A percentile compares a stretch with the other conserved stretches of the same genome.
Conservation (phyloP, 1,140 invertebrate genomes). For the Brachionus plicatilis region DNA sequence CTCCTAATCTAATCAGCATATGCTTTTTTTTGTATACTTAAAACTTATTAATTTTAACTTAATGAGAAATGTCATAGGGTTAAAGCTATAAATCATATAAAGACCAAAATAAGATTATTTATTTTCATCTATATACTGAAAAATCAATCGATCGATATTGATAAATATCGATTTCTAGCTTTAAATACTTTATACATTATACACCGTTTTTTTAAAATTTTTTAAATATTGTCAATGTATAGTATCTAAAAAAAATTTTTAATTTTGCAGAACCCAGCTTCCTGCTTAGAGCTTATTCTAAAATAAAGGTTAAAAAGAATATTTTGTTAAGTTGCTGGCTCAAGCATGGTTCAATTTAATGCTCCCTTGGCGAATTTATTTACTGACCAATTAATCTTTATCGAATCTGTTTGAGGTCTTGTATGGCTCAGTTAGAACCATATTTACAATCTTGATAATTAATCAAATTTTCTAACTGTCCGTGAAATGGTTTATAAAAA, state of each 20-base stretch:
- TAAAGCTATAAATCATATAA: not conserved
- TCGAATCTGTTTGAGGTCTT: not conserved
- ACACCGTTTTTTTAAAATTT: not conserved
- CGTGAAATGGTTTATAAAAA: not conserved
- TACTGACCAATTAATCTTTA: not conserved
- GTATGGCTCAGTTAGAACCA: not conserved
- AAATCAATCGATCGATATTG: slow-evolving; percentile 28
- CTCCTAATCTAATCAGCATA: slow-evolving; percentile 32
- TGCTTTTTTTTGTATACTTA: not conserved
- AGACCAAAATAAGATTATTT: slow-evolving; percentile 1
- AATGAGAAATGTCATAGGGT: slow-evolving; percentile 25
- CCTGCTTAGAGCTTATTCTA: not conserved
- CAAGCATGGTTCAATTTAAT: not conserved
- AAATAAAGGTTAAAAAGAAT: not conserved
- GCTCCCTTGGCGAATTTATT: not conserved
- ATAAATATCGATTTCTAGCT: not conserved
- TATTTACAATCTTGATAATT: not conserved
- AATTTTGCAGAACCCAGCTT: not conserved
- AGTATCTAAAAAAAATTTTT: not conserved
- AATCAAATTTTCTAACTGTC: not conserved
- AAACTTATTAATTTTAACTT: slow-evolving; percentile 26
- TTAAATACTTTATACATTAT: not conserved
- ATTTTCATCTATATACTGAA: not conserved
- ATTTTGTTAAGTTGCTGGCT: not conserved
- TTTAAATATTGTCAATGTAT: too few relatives aligned